A percentile compares a stretch with the other conserved stretches of the same genome.
phyloP scores from a whole-genome alignment of 1,140 invertebrate genomes.

The Drosophila seguyi region DNA sequence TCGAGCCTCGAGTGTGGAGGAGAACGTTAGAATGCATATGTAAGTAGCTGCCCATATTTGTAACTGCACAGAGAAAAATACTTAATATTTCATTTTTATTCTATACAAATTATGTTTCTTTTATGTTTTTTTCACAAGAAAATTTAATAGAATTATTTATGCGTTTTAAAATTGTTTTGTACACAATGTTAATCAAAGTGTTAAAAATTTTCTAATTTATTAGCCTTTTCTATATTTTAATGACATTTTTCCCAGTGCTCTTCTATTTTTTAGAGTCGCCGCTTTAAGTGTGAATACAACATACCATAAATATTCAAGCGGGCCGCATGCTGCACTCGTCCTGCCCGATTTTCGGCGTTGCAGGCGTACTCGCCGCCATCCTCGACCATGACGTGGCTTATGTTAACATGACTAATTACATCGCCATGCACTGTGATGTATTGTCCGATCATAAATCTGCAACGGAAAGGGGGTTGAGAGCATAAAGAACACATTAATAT shows the following conservation, averaged over 20 bases:
- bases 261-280: conserved; percentile 12
- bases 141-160: not conserved
- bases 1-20: conserved; percentile 12
- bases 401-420: conserved; percentile 95
- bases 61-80: conserved; percentile 10
- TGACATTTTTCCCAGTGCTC: not conserved
- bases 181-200: too few relatives aligned
- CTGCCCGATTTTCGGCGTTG: conserved; percentile 92
- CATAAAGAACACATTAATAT: conserved; percentile 66
- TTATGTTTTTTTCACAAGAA: not conserved
- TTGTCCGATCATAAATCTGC: conserved; percentile 92
- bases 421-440: conserved; percentile 93
- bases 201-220: not conserved
- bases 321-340: conserved; percentile 90
- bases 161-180: not conserved
- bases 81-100: not conserved
- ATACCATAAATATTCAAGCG: conserved; percentile 95
- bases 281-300: conserved; percentile 62
- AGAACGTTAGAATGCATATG: conserved; percentile 76
- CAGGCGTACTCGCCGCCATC: conserved; percentile 96
- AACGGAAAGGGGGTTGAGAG: conserved; percentile 51
- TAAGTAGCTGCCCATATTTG: conserved; percentile 60
- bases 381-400: conserved; percentile 92
- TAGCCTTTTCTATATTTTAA: not conserved
- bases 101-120: not conserved